Percentiles rank a stretch among this genome's conserved stretches.
Conservation (phyloP, 2,113 vertebrate genomes). For the Campylomormyrus numenius region DNA sequence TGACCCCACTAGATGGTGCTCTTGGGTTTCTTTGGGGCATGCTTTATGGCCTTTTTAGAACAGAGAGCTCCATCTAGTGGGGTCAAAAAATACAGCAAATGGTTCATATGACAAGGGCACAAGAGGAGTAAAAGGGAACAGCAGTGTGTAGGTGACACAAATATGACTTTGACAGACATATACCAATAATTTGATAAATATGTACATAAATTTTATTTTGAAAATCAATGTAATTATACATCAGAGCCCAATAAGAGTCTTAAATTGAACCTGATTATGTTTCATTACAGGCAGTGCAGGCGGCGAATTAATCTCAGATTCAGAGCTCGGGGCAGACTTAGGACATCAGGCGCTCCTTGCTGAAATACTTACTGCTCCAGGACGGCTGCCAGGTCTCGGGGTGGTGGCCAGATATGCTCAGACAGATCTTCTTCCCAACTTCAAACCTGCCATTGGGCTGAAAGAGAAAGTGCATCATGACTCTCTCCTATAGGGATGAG, state of each 20-base stretch:
- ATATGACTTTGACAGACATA: not conserved
- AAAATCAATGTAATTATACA: not conserved
- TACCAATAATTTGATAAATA: not conserved
- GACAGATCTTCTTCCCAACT: conserved; percentile 97
- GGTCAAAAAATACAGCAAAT: not conserved
- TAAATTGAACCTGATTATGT: not conserved
- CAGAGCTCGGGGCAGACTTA: not conserved
- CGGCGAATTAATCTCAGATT: not conserved
- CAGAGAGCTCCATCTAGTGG: not conserved
- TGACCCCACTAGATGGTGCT: not conserved
- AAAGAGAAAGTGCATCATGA: conserved; percentile 17
- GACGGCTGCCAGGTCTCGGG: conserved; percentile 99
- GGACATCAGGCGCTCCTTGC: conserved; percentile 9
- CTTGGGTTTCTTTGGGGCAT: not conserved
- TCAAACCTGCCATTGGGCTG: conserved; percentile 96
- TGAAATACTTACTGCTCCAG: conserved; percentile 88
- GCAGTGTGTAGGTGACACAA: not conserved
- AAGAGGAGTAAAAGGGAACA: not conserved
- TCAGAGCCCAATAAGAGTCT: not conserved
- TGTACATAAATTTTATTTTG: not conserved
- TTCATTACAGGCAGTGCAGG: not conserved
- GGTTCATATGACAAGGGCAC: not conserved
- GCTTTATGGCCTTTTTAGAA: not conserved
- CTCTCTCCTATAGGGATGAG: not conserved
- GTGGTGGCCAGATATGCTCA: conserved; percentile 98